phyloP scores from a whole-genome alignment of 2,113 vertebrate genomes.

The Mormoops blainvillei region DNA sequence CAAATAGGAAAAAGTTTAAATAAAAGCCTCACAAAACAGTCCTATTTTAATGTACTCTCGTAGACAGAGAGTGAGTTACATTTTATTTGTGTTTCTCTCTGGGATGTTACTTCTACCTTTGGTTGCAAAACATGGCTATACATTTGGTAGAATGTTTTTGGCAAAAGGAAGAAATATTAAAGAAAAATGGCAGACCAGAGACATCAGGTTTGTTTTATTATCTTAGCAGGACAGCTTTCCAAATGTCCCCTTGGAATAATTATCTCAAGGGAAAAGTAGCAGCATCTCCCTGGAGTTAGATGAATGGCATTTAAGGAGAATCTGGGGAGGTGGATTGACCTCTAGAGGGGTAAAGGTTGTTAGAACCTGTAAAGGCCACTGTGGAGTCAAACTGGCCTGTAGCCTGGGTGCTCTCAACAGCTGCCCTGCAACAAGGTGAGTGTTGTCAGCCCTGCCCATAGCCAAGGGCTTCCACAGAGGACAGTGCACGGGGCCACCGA shows the following conservation, averaged over 20 bases:
- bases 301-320: neutral
- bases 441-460: rapidly evolving
- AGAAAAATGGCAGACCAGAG: neutral
- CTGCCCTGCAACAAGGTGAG: rapidly evolving
- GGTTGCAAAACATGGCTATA: neutral
- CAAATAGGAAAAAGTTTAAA: neutral
- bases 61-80: neutral
- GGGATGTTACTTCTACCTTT: neutral
- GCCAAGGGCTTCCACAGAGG: neutral
- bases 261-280: neutral
- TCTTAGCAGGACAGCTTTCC: neutral
- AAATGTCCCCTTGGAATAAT: neutral
- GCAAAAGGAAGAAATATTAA: neutral
- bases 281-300: neutral
- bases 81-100: neutral
- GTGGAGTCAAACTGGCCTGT: neutral
- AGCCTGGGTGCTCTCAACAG: rapidly evolving
- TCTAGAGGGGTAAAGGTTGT: neutral
- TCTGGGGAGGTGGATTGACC: rapidly evolving
- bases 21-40: neutral
- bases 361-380: neutral
- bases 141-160: neutral
- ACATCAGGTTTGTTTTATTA: neutral
- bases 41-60: neutral
- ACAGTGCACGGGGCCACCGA: rapidly evolving